phyloP scores from a whole-genome alignment of 2,113 vertebrate species.

The Procavia capensis region DNA sequence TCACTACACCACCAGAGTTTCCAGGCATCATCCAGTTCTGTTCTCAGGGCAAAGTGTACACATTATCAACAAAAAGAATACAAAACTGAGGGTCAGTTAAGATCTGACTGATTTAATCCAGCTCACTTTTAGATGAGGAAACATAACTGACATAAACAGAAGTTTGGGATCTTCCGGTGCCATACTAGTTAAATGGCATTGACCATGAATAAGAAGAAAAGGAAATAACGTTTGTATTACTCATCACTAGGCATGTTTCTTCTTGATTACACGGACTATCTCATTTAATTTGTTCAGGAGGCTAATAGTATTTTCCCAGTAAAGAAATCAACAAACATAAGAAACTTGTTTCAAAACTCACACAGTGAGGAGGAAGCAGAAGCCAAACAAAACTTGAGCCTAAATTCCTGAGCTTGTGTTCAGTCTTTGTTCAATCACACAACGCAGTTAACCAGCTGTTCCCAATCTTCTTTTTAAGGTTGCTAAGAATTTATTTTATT shows the following conservation, averaged over 20 bases:
- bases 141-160: background rate
- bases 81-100: background rate
- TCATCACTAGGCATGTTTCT: background rate
- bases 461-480: background rate
- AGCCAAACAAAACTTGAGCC: no score
- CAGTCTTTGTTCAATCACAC: no score
- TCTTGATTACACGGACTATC: background rate
- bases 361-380: background rate
- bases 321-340: background rate
- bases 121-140: background rate
- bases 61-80: background rate
- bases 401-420: background rate
- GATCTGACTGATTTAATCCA: no score
- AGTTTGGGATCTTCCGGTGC: background rate
- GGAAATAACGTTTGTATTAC: background rate
- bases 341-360: background rate
- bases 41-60: background rate
- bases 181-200: no score
- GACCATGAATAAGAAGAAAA: background rate
- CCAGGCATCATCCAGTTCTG: background rate
- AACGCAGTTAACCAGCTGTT: background rate
- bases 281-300: background rate
- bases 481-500: background rate
- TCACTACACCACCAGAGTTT: no score
- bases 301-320: background rate